phyloP scores from a whole-genome alignment of 2,113 vertebrate genomes.

The Chlamydotis undulata region DNA sequence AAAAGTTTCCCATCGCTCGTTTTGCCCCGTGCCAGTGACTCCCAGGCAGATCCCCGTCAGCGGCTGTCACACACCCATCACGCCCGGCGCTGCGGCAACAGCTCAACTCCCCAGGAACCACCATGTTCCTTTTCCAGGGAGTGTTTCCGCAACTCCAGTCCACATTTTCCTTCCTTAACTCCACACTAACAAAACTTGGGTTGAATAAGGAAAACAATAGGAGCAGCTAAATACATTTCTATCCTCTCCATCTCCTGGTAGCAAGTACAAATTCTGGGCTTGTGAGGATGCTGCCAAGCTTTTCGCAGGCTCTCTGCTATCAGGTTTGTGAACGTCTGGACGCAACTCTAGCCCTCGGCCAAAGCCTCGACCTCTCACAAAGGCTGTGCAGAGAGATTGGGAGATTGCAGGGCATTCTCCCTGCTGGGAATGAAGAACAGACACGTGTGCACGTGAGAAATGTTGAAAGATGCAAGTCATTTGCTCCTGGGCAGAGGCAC shows the following conservation, averaged over 20 bases:
- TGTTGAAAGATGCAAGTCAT: accelerated
- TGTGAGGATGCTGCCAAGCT: background rate
- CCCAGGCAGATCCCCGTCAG: background rate
- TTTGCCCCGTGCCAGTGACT: background rate
- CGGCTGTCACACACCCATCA: conserved; percentile 2
- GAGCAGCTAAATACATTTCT: background rate
- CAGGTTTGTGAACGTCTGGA: background rate
- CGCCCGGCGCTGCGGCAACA: background rate
- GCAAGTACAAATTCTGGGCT: background rate
- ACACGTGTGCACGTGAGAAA: accelerated
- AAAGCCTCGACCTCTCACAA: background rate
- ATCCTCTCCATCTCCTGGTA: background rate
- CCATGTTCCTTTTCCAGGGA: background rate
- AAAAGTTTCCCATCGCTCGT: conserved; percentile 10
- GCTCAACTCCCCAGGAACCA: background rate
- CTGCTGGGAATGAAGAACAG: background rate
- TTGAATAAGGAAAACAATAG: background rate
- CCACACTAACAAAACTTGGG: background rate
- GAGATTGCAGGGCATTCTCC: background rate
- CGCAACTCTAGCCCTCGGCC: background rate
- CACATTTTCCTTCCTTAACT: background rate
- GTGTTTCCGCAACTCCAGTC: background rate
- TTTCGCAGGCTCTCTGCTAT: accelerated
- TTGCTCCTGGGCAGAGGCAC: background rate
- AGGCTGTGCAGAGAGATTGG: background rate